Conservation (phyloP, 2,113 vertebrate species). For the Macquaria australasica region DNA sequence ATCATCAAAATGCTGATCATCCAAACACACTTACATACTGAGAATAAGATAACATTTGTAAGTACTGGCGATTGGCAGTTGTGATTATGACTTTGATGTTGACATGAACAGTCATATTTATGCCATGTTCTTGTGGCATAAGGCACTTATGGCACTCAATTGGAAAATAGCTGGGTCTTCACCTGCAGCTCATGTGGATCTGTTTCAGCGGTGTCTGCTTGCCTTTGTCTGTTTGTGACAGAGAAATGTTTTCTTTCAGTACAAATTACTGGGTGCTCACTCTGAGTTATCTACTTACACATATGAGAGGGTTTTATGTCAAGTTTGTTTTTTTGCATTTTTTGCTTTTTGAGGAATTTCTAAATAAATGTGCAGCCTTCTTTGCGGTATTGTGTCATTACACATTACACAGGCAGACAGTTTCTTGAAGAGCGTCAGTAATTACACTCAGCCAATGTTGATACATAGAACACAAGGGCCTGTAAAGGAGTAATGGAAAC, state of each 20-base stretch:
- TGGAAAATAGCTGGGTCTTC: too few relatives aligned
- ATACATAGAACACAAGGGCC: slow-evolving; percentile 16
- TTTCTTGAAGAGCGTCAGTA: slow-evolving; percentile 3
- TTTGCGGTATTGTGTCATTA: neutral
- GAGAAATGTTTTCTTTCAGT: neutral
- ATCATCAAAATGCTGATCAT: too few relatives aligned
- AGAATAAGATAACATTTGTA: too few relatives aligned
- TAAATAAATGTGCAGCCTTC: neutral
- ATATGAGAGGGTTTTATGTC: neutral
- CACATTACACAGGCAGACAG: neutral
- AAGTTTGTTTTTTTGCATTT: neutral
- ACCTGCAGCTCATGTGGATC: neutral
- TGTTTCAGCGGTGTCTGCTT: neutral
- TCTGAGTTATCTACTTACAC: neutral
- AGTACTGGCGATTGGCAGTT: too few relatives aligned
- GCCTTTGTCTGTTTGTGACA: neutral
- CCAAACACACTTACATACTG: too few relatives aligned
- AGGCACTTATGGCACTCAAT: neutral
- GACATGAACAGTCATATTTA: too few relatives aligned
- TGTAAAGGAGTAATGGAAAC: neutral
- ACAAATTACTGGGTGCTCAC: neutral
- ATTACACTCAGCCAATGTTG: slow-evolving; percentile 1
- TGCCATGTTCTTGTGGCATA: neutral
- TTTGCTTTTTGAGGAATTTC: neutral
- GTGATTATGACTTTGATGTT: too few relatives aligned